phyloP scores from a whole-genome alignment of 1,140 invertebrate genomes.

The Aphaenogaster ashmeadi region DNA sequence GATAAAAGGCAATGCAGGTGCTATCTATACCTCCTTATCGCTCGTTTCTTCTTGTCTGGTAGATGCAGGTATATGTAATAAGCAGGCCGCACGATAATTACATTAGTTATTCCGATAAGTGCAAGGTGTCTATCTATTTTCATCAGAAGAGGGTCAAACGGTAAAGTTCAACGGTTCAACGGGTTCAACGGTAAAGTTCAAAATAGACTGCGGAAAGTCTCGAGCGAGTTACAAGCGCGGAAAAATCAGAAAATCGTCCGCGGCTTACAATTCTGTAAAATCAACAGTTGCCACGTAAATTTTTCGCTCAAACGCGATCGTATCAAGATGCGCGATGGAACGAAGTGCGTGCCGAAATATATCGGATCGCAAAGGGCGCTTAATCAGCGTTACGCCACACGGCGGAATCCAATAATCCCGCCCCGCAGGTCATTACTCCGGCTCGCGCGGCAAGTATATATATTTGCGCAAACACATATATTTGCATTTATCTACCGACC shows the following conservation, averaged over 20 bases:
- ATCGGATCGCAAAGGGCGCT: background rate
- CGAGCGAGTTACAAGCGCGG: too few species aligned
- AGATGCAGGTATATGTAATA: slow-evolving; percentile 10
- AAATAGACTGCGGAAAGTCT: background rate
- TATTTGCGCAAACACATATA: slow-evolving; percentile 18
- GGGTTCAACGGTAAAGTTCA: background rate
- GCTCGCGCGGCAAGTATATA: background rate
- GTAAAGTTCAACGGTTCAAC: background rate
- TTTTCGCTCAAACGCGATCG: background rate
- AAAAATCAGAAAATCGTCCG: background rate
- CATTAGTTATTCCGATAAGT: slow-evolving; percentile 17
- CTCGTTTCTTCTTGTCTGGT: background rate
- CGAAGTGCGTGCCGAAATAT: background rate
- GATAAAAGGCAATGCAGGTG: background rate
- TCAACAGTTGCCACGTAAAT: background rate
- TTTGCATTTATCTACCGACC: slow-evolving; percentile 18
- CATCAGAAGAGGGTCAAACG: background rate
- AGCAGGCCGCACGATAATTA: slow-evolving; percentile 15
- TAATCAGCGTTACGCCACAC: background rate
- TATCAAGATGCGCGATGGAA: background rate
- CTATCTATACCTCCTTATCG: background rate
- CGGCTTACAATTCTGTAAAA: background rate
- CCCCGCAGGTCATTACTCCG: slow-evolving; percentile 32
- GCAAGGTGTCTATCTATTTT: background rate
- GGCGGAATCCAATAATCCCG: slow-evolving; percentile 20